A percentile compares a stretch with the other conserved stretches of the same genome.
Evolutionary conservation across 2,113 vertebrate genomes (phyloP).

Genomic region (Pelvicachromis taeniatus): DNA sequence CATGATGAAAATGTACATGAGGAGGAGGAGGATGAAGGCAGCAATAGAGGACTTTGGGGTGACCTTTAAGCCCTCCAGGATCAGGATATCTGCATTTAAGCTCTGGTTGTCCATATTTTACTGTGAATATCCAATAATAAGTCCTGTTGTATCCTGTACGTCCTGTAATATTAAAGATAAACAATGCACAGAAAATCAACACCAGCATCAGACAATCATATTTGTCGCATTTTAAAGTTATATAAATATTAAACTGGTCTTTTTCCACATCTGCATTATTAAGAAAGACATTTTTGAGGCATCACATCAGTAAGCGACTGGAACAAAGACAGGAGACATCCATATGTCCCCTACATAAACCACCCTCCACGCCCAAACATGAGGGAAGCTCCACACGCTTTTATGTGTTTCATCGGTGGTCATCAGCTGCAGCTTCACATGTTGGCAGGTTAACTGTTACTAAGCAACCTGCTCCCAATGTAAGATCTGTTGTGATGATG

Average conservation of each 20-base stretch:
- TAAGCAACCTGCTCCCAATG: neutral
- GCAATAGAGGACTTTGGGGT: neutral
- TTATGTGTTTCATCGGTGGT: neutral
- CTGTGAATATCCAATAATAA: neutral
- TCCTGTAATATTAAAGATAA: neutral
- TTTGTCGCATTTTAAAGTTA: neutral
- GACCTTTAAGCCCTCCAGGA: constrained; percentile 46
- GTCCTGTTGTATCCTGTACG: no score
- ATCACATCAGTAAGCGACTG: neutral
- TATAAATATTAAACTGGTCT: neutral
- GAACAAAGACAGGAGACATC: neutral
- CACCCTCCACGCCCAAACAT: neutral
- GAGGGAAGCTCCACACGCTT: neutral
- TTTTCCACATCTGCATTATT: neutral
- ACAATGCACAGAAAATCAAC: neutral
- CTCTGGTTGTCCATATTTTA: constrained; percentile 44
- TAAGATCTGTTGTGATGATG: neutral
- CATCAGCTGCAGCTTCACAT: neutral
- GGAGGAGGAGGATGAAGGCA: constrained; percentile 32
- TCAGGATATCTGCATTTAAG: neutral
- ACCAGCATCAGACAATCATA: neutral
- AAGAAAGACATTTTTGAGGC: neutral
- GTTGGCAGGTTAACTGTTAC: neutral
- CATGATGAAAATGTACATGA: constrained; percentile 53
- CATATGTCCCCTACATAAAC: neutral